Evolutionary conservation across 2,113 vertebrate genomes (phyloP).

Genomic region (Thunnus maccoyii): DNA sequence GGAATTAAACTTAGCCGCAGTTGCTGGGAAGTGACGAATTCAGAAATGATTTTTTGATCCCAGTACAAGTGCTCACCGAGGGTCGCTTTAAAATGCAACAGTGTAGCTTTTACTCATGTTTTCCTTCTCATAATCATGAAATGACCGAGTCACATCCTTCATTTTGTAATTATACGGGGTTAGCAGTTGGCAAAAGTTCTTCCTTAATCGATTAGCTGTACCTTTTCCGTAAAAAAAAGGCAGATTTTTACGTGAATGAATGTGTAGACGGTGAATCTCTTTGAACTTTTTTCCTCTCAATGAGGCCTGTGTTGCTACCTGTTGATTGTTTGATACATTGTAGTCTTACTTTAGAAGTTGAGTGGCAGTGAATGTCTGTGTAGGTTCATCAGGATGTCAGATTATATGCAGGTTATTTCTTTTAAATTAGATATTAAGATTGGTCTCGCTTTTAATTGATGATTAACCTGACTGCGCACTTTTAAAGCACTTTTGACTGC

Average conservation of each 20-base stretch:
- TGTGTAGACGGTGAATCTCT: fast-evolving
- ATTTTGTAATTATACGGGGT: background rate
- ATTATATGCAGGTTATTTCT: background rate
- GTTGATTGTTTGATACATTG: background rate
- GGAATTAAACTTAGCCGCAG: slow-evolving; percentile 10
- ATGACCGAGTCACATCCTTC: fast-evolving
- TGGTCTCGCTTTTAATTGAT: background rate
- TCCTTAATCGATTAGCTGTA: background rate
- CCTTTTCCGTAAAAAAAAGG: no score
- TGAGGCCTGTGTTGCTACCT: background rate
- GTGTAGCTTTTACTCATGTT: background rate
- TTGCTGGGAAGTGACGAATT: background rate
- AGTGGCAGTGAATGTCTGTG: no score
- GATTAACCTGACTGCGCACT: background rate
- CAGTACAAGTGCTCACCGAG: slow-evolving; percentile 47
- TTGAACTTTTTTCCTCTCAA: background rate
- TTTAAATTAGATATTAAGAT: background rate
- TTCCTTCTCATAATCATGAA: background rate
- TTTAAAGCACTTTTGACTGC: background rate
- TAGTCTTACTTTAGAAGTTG: background rate
- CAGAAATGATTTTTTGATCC: slow-evolving; percentile 18
- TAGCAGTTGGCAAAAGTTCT: no score
- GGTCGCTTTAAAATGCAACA: background rate
- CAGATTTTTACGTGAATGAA: background rate
- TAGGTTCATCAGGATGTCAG: no score